Percentiles rank a stretch among this genome's conserved stretches.
These are phyloP conservation scores for Chelon auratus DNA, from an alignment of 2,797 vertebrate species.

Conservation along the genomic window DNA sequence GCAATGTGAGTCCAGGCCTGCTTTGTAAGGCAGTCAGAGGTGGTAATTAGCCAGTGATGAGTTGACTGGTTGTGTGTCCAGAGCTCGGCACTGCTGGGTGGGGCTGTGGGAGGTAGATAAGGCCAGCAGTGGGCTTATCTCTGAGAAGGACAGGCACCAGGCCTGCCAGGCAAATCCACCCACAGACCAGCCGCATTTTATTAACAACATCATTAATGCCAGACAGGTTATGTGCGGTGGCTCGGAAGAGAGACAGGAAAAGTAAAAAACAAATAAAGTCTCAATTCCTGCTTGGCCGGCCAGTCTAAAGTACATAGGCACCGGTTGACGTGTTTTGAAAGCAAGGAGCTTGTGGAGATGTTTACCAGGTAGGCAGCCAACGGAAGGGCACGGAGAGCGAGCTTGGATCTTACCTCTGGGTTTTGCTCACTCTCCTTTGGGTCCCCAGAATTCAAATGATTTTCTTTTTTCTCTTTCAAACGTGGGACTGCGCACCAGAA, in stretches of 20 bases:
- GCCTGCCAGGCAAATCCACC: conserved; percentile 88
- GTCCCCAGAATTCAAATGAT: conserved; percentile 81
- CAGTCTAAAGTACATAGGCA: conserved; percentile 92
- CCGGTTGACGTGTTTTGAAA: conserved; percentile 95
- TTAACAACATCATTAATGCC: conserved; percentile 85
- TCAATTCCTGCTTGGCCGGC: conserved; percentile 93
- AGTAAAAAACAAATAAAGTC: conserved; percentile 83
- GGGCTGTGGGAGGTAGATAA: conserved; percentile 83
- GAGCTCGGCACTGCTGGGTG: conserved; percentile 76
- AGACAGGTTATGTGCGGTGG: conserved; percentile 80
- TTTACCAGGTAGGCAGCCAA: conserved; percentile 89
- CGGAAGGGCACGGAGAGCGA: conserved; percentile 74
- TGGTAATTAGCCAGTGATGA: conserved; percentile 86
- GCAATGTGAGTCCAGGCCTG: conserved; percentile 70
- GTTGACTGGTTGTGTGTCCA: conserved; percentile 81
- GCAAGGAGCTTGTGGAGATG: conserved; percentile 95
- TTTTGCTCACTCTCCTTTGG: conserved; percentile 76
- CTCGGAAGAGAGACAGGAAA: conserved; percentile 65
- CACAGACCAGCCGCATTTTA: conserved; percentile 75
- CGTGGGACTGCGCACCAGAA: conserved; percentile 91
- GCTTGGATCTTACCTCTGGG: conserved; percentile 81
- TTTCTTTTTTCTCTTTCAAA: conserved; percentile 82
- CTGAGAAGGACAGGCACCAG: conserved; percentile 85
- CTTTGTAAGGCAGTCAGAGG: conserved; percentile 82
- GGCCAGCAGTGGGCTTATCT: conserved; percentile 81